Conservation (phyloP, 2,113 vertebrate genomes). For the Myotis yumanensis region DNA sequence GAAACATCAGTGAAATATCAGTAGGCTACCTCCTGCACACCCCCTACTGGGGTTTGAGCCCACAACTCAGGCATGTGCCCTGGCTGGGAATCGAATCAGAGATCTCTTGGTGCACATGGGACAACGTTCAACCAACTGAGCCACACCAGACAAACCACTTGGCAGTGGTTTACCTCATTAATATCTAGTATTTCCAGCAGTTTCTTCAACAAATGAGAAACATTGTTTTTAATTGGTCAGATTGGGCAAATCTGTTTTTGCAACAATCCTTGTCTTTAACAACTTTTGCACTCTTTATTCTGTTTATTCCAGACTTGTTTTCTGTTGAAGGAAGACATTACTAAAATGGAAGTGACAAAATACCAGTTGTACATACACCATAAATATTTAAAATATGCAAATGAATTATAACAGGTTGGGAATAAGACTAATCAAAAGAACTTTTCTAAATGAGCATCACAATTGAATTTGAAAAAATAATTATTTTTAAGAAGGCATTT, state of each 20-base stretch:
- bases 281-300: neutral
- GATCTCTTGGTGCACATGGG: neutral
- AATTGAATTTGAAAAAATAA: slow-evolving; percentile 20
- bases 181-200: neutral
- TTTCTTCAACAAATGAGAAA: slow-evolving; percentile 31
- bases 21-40: neutral
- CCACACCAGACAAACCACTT: neutral
- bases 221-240: neutral
- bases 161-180: neutral
- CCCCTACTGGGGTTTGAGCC: neutral
- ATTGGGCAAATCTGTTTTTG: slow-evolving; percentile 17
- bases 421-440: slow-evolving; percentile 34
- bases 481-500: slow-evolving; percentile 36
- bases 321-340: slow-evolving; percentile 34
- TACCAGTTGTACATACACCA: slow-evolving; percentile 30
- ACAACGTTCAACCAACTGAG: neutral
- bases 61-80: neutral
- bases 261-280: neutral
- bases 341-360: slow-evolving; percentile 52
- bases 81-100: neutral
- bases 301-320: slow-evolving; percentile 31
- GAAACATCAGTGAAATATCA: neutral
- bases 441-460: slow-evolving; percentile 40
- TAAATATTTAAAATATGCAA: slow-evolving; percentile 24
- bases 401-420: slow-evolving; percentile 9